Evolutionary conservation across 2,888 invertebrate species (phyloP), one percentile per base, ranked within the genome.

Genomic region (Phania funesta): DNA sequence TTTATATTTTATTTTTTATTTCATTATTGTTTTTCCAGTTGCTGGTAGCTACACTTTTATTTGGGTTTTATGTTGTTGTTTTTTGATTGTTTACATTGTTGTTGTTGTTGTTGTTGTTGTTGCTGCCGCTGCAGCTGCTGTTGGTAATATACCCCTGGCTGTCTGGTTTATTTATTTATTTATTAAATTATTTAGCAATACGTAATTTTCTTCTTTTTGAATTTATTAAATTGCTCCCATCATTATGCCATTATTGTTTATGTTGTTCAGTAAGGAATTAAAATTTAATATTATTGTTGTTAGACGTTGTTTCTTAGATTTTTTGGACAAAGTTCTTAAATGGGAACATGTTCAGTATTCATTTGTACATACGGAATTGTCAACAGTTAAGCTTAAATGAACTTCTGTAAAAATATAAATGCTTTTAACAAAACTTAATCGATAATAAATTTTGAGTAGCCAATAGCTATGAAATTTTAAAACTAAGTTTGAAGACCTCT

Each of bases 141-240:
- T 46, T 38, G 22, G 18, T n/a, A 41, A 46, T 48, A 16, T 64
- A 58, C 58, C 56, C 60, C 58, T 78, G 83, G 54, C 56, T 56
- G 70, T 77, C 60, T 70, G 62, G 38, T 29, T 38, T 77, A 9
- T 48, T 64, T 77, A 70, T 48, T 64, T 77, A 70, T 80, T 70
- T 60, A 38, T 58, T 71, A 48, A 70, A 75, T 75, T 73, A 60
- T 77, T 68, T 46, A 60, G 62, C 35, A 62, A 62, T 48, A n/a
- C n/a, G n/a, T n/a, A 68, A 54, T 65, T 35, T 74, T 73, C 22
- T 75, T 70, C 41, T 73, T 56, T 75, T n/a, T 9, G 60, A 79
- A 65, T 75, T 70, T 65, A 70, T 77, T 70, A 44, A 77, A 67
- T 80, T 76, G 67, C 26, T 52, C 65, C 35, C 24, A 56, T 70